Conservation (phyloP, 2,113 vertebrate genomes). For the Oryzias javanicus region DNA sequence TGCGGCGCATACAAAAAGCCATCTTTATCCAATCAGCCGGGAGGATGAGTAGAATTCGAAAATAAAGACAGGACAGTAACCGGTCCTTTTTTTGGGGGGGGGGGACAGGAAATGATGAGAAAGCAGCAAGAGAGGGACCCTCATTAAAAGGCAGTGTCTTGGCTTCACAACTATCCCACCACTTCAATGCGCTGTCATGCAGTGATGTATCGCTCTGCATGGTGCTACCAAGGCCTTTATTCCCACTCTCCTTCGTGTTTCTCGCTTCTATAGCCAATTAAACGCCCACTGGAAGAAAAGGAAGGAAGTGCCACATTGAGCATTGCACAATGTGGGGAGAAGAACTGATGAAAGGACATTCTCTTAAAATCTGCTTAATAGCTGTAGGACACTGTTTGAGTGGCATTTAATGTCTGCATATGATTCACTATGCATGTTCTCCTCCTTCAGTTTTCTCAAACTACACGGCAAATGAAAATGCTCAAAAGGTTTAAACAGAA, state of each 20-base stretch:
- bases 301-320: constrained; percentile 55
- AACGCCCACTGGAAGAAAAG: constrained; percentile 63
- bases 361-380: constrained; percentile 66
- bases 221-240: constrained; percentile 65
- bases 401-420: constrained; percentile 56
- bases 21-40: constrained; percentile 17
- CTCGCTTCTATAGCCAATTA: constrained; percentile 71
- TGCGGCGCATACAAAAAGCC: constrained; percentile 6
- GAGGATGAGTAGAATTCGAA: constrained; percentile 9
- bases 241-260: constrained; percentile 58
- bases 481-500: not conserved
- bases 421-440: constrained; percentile 28
- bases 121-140: constrained; percentile 41
- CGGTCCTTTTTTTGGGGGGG: constrained; percentile 27
- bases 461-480: constrained; percentile 9
- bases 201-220: constrained; percentile 71
- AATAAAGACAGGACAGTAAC: constrained; percentile 25
- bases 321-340: constrained; percentile 50
- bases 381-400: constrained; percentile 53
- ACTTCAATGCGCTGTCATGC: constrained; percentile 70
- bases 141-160: constrained; percentile 69
- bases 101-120: constrained; percentile 35
- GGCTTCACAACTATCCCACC: constrained; percentile 62
- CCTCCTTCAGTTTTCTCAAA: constrained; percentile 33
- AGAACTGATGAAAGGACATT: constrained; percentile 62